Percentiles rank a stretch among this genome's conserved stretches.
These are phyloP conservation scores for Okapia johnstoni DNA, from an alignment of 2,113 vertebrate genomes.

Conservation along the genomic window DNA sequence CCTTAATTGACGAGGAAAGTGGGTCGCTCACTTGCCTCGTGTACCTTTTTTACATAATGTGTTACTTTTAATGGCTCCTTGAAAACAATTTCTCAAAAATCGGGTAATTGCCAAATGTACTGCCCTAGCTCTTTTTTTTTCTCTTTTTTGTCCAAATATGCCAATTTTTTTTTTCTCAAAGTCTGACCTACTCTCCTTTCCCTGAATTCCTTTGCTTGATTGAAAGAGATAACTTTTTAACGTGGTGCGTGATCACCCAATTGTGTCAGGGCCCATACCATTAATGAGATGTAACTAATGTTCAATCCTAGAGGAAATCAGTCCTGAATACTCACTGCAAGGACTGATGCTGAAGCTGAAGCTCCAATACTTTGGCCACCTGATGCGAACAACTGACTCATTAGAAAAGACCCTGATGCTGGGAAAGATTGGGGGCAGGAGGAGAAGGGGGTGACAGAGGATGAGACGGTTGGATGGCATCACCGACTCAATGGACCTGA, in stretches of 20 bases:
- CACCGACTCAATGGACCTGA: accelerated
- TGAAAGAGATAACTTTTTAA: neutral
- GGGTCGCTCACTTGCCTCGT: neutral
- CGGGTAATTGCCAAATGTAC: neutral
- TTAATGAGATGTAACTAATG: accelerated
- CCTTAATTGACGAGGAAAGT: neutral
- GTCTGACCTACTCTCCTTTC: neutral
- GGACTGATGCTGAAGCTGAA: neutral
- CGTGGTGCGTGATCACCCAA: accelerated
- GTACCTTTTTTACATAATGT: neutral
- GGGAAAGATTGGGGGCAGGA: accelerated
- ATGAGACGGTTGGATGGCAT: neutral
- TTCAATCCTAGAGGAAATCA: neutral
- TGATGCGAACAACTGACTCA: neutral
- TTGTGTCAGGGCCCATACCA: neutral
- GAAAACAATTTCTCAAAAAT: neutral
- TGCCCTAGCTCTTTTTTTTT: neutral
- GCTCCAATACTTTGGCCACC: accelerated
- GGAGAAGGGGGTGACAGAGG: neutral
- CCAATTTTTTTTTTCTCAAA: neutral
- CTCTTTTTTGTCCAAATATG: neutral
- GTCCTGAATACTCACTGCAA: neutral
- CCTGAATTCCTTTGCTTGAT: neutral
- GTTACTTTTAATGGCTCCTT: neutral
- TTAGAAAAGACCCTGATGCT: neutral